These are phyloP conservation scores for Brachyrhaphis roseni DNA, from an alignment of 2,797 vertebrate genomes.

Conservation along the genomic window DNA sequence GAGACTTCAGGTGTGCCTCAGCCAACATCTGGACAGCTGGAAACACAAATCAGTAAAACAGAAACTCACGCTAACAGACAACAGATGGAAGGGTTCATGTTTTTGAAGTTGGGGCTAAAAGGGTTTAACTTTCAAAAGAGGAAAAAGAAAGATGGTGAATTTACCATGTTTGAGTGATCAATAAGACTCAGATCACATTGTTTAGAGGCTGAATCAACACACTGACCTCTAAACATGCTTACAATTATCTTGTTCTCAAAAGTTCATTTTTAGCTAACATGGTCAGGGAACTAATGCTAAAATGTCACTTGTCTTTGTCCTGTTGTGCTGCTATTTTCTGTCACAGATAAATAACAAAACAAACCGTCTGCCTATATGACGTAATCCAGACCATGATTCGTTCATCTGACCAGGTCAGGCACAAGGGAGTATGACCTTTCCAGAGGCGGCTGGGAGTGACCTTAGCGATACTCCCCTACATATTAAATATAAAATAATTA, in stretches of 20 bases:
- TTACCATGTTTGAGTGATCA: not conserved
- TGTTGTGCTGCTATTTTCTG: not conserved
- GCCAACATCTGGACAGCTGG: conserved; percentile 91
- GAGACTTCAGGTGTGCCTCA: conserved; percentile 82
- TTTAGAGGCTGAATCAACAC: not conserved
- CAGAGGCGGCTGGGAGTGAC: not conserved
- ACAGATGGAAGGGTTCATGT: not conserved
- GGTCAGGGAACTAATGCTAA: not conserved
- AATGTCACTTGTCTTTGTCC: not conserved
- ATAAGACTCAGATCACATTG: not conserved
- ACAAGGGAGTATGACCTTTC: not conserved
- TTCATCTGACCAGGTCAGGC: not conserved
- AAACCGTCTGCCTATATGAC: not conserved
- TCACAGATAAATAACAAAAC: not conserved
- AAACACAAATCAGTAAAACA: conserved; percentile 21
- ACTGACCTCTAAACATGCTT: not conserved
- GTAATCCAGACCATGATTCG: not conserved
- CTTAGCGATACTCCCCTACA: not conserved
- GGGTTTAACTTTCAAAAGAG: not conserved
- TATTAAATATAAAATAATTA: not conserved
- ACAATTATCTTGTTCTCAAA: not conserved
- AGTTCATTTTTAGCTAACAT: not conserved
- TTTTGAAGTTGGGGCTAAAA: not conserved
- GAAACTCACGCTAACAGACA: not conserved
- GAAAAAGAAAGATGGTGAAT: not conserved